These are phyloP conservation scores for Caenorhabditis wallacei DNA, from an alignment of 2,888 invertebrate genomes.

Conservation along the genomic window DNA sequence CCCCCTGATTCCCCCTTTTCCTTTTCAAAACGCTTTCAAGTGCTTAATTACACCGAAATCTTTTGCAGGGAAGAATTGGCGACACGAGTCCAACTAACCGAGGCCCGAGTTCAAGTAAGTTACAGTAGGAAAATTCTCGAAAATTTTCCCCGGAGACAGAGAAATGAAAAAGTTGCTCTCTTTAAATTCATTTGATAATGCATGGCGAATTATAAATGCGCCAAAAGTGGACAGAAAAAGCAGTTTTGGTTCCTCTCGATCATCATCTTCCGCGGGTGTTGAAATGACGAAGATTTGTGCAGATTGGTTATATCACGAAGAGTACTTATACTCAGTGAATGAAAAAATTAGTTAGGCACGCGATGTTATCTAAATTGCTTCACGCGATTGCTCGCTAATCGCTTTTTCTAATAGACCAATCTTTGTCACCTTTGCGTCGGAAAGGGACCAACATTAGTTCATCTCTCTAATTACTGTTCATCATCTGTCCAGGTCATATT, in stretches of 20 bases:
- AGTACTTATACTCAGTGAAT: constrained; percentile 43
- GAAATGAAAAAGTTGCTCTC: not conserved
- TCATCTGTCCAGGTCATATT: constrained; percentile 38
- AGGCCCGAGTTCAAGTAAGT: constrained; percentile 83
- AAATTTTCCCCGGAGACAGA: not conserved
- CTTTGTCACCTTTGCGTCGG: constrained; percentile 31
- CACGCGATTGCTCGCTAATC: constrained; percentile 60
- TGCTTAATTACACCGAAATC: constrained; percentile 59
- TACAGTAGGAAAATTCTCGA: constrained; percentile 29
- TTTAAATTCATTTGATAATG: constrained; percentile 58
- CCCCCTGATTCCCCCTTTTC: constrained; percentile 13
- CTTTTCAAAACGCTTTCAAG: constrained; percentile 52
- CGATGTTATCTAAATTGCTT: constrained; percentile 69
- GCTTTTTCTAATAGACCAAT: constrained; percentile 36
- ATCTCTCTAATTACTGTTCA: constrained; percentile 19
- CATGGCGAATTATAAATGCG: constrained; percentile 56
- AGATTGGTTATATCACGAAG: constrained; percentile 58
- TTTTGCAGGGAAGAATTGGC: constrained; percentile 83
- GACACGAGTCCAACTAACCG: constrained; percentile 81
- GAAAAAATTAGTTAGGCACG: constrained; percentile 55
- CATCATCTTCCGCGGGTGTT: constrained; percentile 20
- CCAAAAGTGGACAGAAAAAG: constrained; percentile 9
- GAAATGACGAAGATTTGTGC: constrained; percentile 56
- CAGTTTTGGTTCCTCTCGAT: constrained; percentile 7
- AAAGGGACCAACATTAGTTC: constrained; percentile 12